Evolutionary conservation across 1,140 invertebrate genomes (phyloP), one percentile per base, ranked within the genome.

Genomic region (Drosophila sechellia): DNA sequence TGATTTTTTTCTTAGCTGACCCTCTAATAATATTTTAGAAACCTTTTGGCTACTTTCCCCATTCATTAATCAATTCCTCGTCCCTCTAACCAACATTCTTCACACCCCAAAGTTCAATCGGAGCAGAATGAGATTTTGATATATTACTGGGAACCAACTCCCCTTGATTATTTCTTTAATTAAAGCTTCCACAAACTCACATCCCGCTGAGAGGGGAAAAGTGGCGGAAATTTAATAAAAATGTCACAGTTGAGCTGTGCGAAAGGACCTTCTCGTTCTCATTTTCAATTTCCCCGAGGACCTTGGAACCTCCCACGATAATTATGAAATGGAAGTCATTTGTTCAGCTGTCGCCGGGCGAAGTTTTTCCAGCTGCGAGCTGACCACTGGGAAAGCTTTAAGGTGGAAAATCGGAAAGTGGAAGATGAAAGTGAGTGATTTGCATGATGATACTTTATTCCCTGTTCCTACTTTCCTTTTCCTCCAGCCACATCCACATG

Each of bases 151-250:
- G 39, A 34, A 37, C 3, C 8, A 64, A 48, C 55, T 55, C 25
- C 20, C 46, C 42, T 25, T 42, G 56, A 60, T 40, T 79, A 69
- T 54, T 75, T 65, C 55, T 80, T 79, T 80, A 80, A 80, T 80
- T 80, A 80, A 75, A 79, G 56, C 35, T 46, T 17, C 8, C 46
- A 54, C 54, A 43, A 54, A 34, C 46, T 42, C 52, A 54, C 48
- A 22, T 45, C 49, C 68, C 35, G 56, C 61, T 46, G 49, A 39
- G 61, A 20, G 40, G 1, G 15, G 27, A 15, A 20, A 35, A 27
- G 39, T n/a, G 25, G 45, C 39, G 53, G 65, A 80, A 79, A 79
- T 79, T 80, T 80, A 80, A 80, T 79, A 79, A 80, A 80, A 80
- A 80, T 80, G 78, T 80, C 71, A 71, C 71, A 80, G 71, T 64